These are phyloP conservation scores for Lethrus apterus DNA, from an alignment of 1,140 invertebrate species.

Conservation along the genomic window DNA sequence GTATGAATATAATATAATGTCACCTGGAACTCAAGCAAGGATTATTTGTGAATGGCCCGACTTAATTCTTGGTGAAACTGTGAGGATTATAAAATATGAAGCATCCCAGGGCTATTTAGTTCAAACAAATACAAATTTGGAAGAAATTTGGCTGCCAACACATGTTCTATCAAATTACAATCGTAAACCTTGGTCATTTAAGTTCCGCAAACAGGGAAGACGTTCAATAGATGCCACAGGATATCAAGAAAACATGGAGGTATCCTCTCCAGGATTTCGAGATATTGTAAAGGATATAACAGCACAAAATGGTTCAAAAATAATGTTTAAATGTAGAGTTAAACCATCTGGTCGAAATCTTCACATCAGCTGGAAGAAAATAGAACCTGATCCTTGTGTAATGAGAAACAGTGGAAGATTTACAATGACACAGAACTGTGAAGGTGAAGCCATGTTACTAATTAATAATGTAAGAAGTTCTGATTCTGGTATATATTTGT, in stretches of 20 bases:
- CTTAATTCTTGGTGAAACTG: slow-evolving; percentile 46
- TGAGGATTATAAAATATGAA: slow-evolving; percentile 44
- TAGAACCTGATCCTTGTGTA: slow-evolving; percentile 46
- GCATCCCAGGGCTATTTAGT: slow-evolving; percentile 42
- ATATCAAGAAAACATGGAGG: slow-evolving; percentile 26
- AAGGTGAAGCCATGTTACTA: slow-evolving; percentile 45
- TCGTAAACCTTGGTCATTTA: slow-evolving; percentile 55
- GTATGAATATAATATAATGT: slow-evolving; percentile 41
- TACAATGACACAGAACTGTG: slow-evolving; percentile 41
- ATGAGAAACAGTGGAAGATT: slow-evolving; percentile 46
- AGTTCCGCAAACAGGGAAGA: slow-evolving; percentile 44
- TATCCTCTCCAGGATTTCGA: slow-evolving; percentile 32
- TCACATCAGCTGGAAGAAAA: slow-evolving; percentile 50
- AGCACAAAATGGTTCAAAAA: slow-evolving; percentile 29
- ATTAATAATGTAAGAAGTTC: slow-evolving; percentile 48
- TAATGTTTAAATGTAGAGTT: slow-evolving; percentile 32
- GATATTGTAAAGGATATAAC: slow-evolving; percentile 33
- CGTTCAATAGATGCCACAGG: slow-evolving; percentile 41
- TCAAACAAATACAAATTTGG: slow-evolving; percentile 38
- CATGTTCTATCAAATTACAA: slow-evolving; percentile 50
- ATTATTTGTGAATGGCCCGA: slow-evolving; percentile 47
- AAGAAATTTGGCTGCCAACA: slow-evolving; percentile 57
- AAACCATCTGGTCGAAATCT: slow-evolving; percentile 28
- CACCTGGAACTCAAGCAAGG: slow-evolving; percentile 46
- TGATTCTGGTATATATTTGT: slow-evolving; percentile 57